Percentiles rank a stretch among this genome's conserved stretches.
Evolutionary conservation across 2,797 vertebrate species (phyloP).

Genomic region (Eulemur rubriventer): DNA sequence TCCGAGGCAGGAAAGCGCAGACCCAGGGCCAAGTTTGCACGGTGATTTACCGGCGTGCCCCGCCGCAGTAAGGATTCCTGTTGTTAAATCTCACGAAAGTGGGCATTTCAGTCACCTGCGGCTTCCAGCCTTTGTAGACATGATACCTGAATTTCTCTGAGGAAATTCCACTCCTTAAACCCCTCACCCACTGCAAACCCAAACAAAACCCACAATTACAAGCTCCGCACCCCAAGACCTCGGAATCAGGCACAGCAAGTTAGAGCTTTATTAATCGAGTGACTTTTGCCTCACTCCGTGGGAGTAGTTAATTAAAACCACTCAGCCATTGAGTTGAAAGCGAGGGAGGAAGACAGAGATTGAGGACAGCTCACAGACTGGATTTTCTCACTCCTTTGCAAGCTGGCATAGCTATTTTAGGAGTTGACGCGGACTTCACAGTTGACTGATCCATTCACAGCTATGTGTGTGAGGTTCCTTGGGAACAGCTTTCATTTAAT

Average conservation of each 20-base stretch:
- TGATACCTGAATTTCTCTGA: neutral
- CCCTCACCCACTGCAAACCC: neutral
- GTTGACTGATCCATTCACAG: neutral
- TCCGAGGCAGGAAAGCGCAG: neutral
- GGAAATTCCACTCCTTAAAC: neutral
- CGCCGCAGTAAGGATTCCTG: neutral
- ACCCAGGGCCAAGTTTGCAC: neutral
- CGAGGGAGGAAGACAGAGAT: neutral
- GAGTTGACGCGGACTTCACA: neutral
- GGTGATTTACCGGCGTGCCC: neutral
- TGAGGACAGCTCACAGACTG: neutral
- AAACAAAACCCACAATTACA: constrained; percentile 43
- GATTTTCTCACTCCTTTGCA: neutral
- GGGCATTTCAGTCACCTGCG: neutral
- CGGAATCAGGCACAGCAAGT: neutral
- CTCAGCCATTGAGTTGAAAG: neutral
- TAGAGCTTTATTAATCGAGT: constrained; percentile 22
- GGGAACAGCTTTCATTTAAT: neutral
- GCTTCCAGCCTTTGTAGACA: neutral
- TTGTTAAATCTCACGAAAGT: neutral
- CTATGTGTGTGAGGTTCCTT: neutral
- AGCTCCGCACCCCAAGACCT: constrained; percentile 11
- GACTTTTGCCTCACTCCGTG: constrained; percentile 49
- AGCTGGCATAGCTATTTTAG: neutral
- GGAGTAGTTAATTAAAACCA: constrained; percentile 66